Conservation (phyloP, 2,888 invertebrate species). For the Matsumyia berberina region DNA sequence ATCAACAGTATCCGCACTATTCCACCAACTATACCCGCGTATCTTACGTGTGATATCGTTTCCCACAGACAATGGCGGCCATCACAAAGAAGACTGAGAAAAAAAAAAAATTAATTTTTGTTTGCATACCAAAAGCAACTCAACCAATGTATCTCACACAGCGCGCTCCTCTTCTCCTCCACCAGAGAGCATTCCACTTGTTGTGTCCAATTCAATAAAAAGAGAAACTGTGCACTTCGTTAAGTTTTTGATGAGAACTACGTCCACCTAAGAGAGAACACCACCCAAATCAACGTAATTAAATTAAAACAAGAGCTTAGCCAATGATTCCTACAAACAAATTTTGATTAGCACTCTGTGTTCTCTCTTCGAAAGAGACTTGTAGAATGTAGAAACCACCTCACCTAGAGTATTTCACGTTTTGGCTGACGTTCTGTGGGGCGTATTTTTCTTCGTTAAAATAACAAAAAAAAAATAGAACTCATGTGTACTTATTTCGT, state of each 20-base stretch:
- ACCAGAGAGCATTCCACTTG: constrained; percentile 43
- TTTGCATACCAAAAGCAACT: constrained; percentile 58
- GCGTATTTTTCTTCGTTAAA: constrained; percentile 74
- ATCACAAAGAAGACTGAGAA: constrained; percentile 35
- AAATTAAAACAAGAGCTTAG: constrained; percentile 51
- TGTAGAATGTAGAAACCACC: constrained; percentile 20
- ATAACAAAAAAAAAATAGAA: neutral
- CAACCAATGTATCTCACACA: neutral
- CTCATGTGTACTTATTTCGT: constrained; percentile 53
- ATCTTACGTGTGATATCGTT: neutral
- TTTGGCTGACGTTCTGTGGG: constrained; percentile 34
- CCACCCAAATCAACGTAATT: constrained; percentile 40
- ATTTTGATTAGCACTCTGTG: constrained; percentile 44
- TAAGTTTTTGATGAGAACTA: constrained; percentile 31
- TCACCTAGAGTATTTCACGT: constrained; percentile 26
- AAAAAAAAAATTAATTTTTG: constrained; percentile 34
- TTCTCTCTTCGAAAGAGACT: constrained; percentile 4
- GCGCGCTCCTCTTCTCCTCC: constrained; percentile 20
- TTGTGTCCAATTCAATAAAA: constrained; percentile 46
- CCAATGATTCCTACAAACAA: constrained; percentile 24
- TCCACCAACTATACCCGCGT: constrained; percentile 6
- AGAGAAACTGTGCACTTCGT: constrained; percentile 60
- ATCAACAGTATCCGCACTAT: constrained; percentile 6
- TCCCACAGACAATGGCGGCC: constrained; percentile 31
- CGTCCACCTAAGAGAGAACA: constrained; percentile 1